These are phyloP conservation scores for Harmothoe impar DNA, from an alignment of 2,888 invertebrate species.

Conservation along the genomic window DNA sequence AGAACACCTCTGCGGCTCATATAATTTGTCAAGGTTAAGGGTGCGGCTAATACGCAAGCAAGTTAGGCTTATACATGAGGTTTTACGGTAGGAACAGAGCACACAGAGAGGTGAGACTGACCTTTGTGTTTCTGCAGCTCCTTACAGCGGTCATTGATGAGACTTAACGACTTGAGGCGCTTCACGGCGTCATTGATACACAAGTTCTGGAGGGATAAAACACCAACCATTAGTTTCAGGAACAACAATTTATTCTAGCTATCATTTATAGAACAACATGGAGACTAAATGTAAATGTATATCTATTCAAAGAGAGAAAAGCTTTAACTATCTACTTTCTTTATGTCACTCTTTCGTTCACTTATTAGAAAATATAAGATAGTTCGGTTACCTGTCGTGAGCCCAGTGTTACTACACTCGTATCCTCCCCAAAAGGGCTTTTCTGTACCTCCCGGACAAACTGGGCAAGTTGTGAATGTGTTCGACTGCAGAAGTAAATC, in stretches of 20 bases:
- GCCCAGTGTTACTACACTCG: conserved; percentile 92
- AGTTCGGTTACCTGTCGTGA: conserved; percentile 88
- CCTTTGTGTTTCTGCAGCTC: conserved; percentile 84
- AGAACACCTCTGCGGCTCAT: too few relatives aligned
- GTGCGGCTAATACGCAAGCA: too few relatives aligned
- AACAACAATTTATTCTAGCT: too few relatives aligned
- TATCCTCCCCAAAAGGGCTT: conserved; percentile 88
- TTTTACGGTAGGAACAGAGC: too few relatives aligned
- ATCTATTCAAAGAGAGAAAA: not conserved
- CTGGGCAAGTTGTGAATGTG: conserved; percentile 97
- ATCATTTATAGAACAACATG: too few relatives aligned
- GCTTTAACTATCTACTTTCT: too few relatives aligned
- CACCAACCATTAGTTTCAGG: not conserved
- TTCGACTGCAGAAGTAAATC: conserved; percentile 97
- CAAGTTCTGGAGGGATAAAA: conserved; percentile 86
- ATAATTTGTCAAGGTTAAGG: too few relatives aligned
- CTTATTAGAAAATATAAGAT: too few relatives aligned
- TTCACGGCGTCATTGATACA: conserved; percentile 93
- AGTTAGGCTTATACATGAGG: too few relatives aligned
- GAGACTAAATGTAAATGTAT: not conserved
- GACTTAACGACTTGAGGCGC: conserved; percentile 88
- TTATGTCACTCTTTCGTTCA: too few relatives aligned
- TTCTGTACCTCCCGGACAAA: conserved; percentile 95
- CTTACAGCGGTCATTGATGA: conserved; percentile 91
- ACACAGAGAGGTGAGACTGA: conserved; percentile 74